Percentiles rank a stretch among this genome's conserved stretches.
Evolutionary conservation across 2,888 invertebrate species (phyloP).

Genomic region (Leptinotarsa haldemani): DNA sequence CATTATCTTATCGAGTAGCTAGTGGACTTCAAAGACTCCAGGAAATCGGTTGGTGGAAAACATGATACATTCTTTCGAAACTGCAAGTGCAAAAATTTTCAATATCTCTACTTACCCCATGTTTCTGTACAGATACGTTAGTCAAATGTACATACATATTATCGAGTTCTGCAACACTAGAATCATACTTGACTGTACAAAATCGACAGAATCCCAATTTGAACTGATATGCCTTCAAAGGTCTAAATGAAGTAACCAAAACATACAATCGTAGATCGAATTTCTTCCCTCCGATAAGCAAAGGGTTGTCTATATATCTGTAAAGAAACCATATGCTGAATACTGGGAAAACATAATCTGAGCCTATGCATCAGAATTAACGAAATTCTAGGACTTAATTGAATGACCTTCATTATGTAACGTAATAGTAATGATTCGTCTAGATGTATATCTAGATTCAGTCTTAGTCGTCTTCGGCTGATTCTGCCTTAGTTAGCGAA

Average conservation of each 20-base stretch:
- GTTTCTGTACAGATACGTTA: slow-evolving; percentile 98
- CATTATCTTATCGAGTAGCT: too few relatives aligned
- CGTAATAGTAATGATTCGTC: too few relatives aligned
- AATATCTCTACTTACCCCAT: slow-evolving; percentile 73
- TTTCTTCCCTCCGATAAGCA: slow-evolving; percentile 95
- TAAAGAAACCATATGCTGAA: not conserved
- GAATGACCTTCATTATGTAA: too few relatives aligned
- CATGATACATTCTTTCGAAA: too few relatives aligned
- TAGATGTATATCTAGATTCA: too few relatives aligned
- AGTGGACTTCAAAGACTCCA: too few relatives aligned
- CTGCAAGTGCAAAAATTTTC: not conserved
- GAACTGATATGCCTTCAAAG: slow-evolving; percentile 92
- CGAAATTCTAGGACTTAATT: too few relatives aligned
- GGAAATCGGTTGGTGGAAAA: too few relatives aligned
- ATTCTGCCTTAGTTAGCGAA: too few relatives aligned
- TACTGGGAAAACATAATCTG: too few relatives aligned
- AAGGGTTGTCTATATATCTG: slow-evolving; percentile 87
- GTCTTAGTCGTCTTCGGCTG: too few relatives aligned
- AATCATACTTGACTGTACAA: slow-evolving; percentile 95
- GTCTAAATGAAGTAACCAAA: slow-evolving; percentile 92
- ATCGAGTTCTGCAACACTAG: slow-evolving; percentile 86
- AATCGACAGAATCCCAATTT: slow-evolving; percentile 95
- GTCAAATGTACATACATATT: slow-evolving; percentile 96
- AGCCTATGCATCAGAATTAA: too few relatives aligned
- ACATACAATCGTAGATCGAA: slow-evolving; percentile 94